Evolutionary conservation across 2,888 invertebrate genomes (phyloP).

Genomic region (Dynastes grantii): DNA sequence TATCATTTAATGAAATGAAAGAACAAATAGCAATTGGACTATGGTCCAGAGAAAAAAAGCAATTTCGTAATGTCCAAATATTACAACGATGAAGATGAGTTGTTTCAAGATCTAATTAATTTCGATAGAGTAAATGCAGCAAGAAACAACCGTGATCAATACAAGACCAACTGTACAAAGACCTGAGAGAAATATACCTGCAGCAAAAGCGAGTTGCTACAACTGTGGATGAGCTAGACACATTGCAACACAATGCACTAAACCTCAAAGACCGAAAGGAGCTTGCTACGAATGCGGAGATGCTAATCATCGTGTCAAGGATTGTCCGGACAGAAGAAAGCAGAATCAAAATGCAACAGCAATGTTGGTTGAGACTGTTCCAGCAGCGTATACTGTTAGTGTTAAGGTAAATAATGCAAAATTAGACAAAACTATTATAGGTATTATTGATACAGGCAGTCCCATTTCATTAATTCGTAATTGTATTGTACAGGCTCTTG

Average conservation of each 20-base stretch:
- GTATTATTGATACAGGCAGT: not conserved
- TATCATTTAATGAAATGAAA: constrained; percentile 18
- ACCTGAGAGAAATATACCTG: not conserved
- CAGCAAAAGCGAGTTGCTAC: not conserved
- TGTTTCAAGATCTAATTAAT: constrained; percentile 9
- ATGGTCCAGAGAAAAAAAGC: constrained; percentile 19
- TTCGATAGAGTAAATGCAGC: constrained; percentile 5
- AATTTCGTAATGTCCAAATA: constrained; percentile 1
- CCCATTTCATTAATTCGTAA: not conserved
- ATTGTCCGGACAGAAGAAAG: not conserved
- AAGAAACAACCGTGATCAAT: not conserved
- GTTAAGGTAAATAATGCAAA: not conserved
- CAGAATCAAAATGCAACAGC: not conserved
- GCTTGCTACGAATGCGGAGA: not conserved
- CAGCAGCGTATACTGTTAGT: not conserved
- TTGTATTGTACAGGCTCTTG: too few species aligned
- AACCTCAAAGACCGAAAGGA: too few species aligned
- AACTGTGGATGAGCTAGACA: not conserved
- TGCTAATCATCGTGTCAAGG: not conserved
- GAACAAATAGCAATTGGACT: constrained; percentile 19
- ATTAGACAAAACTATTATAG: not conserved
- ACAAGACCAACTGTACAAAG: too few species aligned
- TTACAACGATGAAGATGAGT: constrained; percentile 14
- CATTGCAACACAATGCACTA: not conserved
- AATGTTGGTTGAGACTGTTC: not conserved